Base-by-base conservation (phyloP, 2,797 vertebrate genomes). In the Etheostoma perlongum region DNA sequence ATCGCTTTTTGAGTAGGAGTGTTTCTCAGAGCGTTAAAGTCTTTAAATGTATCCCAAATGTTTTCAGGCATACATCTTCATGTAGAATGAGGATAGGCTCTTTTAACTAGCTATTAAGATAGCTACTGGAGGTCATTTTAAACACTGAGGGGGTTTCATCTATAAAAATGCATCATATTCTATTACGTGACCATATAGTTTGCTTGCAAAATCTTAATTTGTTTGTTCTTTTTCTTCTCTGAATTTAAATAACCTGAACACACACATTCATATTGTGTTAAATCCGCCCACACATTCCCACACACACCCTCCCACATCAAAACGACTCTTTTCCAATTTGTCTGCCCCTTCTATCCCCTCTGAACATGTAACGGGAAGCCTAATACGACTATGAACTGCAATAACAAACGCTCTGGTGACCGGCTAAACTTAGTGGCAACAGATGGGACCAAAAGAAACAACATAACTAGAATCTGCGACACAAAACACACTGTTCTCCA, bases 401-500 rank as follows among this genome's bases (percentile, higher is more conserved):
- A 89, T 84, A 85, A 82, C 69, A 82, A 73, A 76, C 59, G 49
- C 15, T 49, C 65, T 13, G 66, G 52, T 80, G 80, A 86, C 67
- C 70, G 62, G 55, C 68, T 86, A 27, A 90, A 85, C 77, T 75
- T 72, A 0, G 71, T 59, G 87, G 83, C 81, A 90, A 89, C 92
- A 92, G 91, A 93, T 92, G 90, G 89, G 67, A 72, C 83, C 42
- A 13, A 9, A 62, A 79, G 78, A 72, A 25, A 60, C 74, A 18
- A 58, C 80, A 64, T 19, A 59, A 77, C 85, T 40, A 70, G 68
- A 72, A 84, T 72, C 57, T 54, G 52, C 62, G 15, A 65, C 69
- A 75, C 80, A 81, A 72, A 84, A 86, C 79, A 78, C 76, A 49
- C 81, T 44, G 59, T 59, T 64, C 72, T 61, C 61, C 58, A 23